Evolutionary conservation across 2,797 vertebrate species (phyloP).

Genomic region (Podarcis lilfordi): DNA sequence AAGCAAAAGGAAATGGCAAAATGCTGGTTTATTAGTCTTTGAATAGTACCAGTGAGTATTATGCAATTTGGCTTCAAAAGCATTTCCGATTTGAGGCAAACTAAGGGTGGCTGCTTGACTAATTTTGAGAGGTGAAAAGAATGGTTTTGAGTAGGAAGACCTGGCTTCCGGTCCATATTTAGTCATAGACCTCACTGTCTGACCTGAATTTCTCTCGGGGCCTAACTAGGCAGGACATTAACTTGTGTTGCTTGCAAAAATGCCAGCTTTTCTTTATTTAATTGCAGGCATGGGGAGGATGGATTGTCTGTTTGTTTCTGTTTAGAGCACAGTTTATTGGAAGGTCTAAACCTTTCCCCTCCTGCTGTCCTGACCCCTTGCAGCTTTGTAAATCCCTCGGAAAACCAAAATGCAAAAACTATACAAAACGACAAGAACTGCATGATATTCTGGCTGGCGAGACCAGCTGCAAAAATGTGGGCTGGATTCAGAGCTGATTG

Average conservation of each 20-base stretch:
- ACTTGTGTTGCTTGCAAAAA: background rate
- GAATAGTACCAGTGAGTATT: background rate
- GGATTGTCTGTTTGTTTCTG: no score
- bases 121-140: background rate
- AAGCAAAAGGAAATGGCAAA: background rate
- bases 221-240: no score
- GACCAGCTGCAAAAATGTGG: no score
- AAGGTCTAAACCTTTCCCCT: no score
- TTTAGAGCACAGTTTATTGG: no score
- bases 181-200: background rate
- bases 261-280: background rate
- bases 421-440: no score
- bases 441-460: no score
- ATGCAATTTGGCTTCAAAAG: background rate
- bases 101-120: background rate
- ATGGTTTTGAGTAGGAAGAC: background rate
- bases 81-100: background rate
- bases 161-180: background rate
- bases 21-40: background rate
- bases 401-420: no score
- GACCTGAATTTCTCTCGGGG: background rate
- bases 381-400: no score
- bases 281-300: no score
- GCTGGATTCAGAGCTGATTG: no score
- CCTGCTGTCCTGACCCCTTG: no score